Evolutionary conservation across 2,888 invertebrate genomes (phyloP).

Genomic region (Palloptera scutellata): DNA sequence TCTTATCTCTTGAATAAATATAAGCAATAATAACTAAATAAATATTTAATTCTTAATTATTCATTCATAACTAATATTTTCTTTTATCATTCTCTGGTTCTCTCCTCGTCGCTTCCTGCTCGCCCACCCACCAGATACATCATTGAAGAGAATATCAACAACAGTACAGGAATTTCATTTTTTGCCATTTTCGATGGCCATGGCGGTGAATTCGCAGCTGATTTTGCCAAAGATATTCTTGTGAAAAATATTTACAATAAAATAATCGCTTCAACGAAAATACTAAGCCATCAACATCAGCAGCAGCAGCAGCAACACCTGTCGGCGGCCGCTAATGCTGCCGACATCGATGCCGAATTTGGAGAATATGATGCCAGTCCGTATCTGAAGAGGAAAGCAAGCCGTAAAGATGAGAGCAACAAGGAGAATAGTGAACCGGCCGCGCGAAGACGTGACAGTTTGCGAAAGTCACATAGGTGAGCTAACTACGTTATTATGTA

Average conservation of each 20-base stretch:
- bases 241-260: constrained; percentile 81
- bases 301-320: constrained; percentile 19
- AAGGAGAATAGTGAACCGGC: constrained; percentile 57
- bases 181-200: constrained; percentile 96
- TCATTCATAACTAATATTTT: background rate
- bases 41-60: background rate
- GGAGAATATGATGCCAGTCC: constrained; percentile 57
- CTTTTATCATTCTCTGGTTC: background rate
- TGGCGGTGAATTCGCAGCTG: constrained; percentile 94
- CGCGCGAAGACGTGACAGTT: constrained; percentile 57
- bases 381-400: constrained; percentile 55
- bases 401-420: constrained; percentile 52
- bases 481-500: constrained; percentile 16
- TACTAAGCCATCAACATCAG: constrained; percentile 65
- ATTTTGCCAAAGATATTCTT: constrained; percentile 88
- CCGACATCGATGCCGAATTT: constrained; percentile 39
- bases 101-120: background rate
- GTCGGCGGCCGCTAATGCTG: constrained; percentile 34
- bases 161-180: constrained; percentile 80
- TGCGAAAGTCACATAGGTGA: constrained; percentile 58
- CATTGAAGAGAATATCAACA: constrained; percentile 83
- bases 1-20: background rate
- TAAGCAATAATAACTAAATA: background rate
- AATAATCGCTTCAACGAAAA: constrained; percentile 76
- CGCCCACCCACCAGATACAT: constrained; percentile 70